Evolutionary conservation across 2,888 invertebrate species (phyloP), one percentile per base, ranked within the genome.

Genomic region (Thysanoteuthis rhombus): DNA sequence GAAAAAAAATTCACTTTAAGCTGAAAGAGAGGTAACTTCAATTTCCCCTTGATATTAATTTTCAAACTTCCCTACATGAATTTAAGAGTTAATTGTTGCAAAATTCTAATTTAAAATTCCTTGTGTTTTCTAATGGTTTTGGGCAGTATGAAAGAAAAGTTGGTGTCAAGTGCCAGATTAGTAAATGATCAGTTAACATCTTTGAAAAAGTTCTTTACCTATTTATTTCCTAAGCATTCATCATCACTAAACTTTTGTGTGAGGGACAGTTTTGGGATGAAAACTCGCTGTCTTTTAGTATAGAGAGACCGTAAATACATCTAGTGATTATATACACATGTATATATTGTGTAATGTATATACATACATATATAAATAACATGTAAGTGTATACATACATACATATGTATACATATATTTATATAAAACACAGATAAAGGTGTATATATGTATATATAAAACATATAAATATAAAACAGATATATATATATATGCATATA

Each of bases 381-480:
- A 52, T 52, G 52, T 90, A 39, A 38, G 38, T 90, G 90, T 90
- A 90, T 90, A 90, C 42, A 90, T 90, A 38, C 12, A 90, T 90
- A 90, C 39, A 90, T 90, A 90, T 39, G 40, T 39, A 90, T 90
- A 42, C 19, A 39, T 90, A 90, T 90, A 90, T 90, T 40, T 90
- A 40, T 90, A 90, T 90, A 90, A 90, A 90, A 40, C 90, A 90
- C 42, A 40, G 39, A 90, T 90, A 40, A 40, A 90, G 39, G 42
- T 90, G 42, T 90, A 90, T 90, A 90, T 90, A 90, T 90, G 42
- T 90, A 90, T 90, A 90, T 90, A 90, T 90, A 90, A 75, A 75
- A 75, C 36, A 75, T 75, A 75, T 75, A 75, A 75, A 75, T 75
- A 75, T 75, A 75, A 75, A 75, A 52, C 52, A 22, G 52, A 52